Evolutionary conservation across 2,888 invertebrate genomes (phyloP).

Genomic region (Eupithecia centaureata): DNA sequence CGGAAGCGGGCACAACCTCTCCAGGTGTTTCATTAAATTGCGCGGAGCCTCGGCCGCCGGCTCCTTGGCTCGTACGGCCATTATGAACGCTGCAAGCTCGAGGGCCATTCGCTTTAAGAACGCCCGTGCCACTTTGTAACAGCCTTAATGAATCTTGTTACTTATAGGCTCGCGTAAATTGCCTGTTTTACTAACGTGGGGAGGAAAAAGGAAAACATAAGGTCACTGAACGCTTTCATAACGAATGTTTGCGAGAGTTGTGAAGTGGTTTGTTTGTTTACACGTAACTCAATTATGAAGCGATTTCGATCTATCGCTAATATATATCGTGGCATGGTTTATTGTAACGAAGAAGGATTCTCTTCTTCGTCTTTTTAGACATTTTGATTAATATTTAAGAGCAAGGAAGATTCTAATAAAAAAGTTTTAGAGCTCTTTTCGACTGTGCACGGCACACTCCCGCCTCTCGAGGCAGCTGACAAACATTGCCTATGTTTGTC

Average conservation of each 20-base stretch:
- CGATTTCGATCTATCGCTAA: slow-evolving; percentile 14
- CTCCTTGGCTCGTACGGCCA: slow-evolving; percentile 77
- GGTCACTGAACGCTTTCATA: slow-evolving; percentile 63
- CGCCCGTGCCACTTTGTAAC: slow-evolving; percentile 82
- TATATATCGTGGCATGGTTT: slow-evolving; percentile 1
- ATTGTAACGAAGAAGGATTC: not conserved
- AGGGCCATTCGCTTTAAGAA: slow-evolving; percentile 84
- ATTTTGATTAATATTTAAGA: not conserved
- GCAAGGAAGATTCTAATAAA: not conserved
- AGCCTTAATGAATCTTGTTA: slow-evolving; percentile 83
- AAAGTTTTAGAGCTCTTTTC: not conserved
- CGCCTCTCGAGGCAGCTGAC: too few species aligned
- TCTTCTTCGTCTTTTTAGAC: not conserved
- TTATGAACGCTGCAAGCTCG: slow-evolving; percentile 82
- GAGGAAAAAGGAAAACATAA: slow-evolving; percentile 67
- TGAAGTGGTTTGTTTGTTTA: slow-evolving; percentile 48
- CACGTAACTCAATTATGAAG: slow-evolving; percentile 36
- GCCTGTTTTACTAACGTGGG: slow-evolving; percentile 76
- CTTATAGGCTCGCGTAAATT: slow-evolving; percentile 82
- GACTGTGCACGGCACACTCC: not conserved
- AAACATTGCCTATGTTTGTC: too few species aligned
- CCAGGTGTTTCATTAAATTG: slow-evolving; percentile 84
- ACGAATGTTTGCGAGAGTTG: slow-evolving; percentile 48
- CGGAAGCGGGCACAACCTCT: slow-evolving; percentile 79
- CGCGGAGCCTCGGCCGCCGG: slow-evolving; percentile 76